phyloP scores from a whole-genome alignment of 1,140 invertebrate species.

The Adelges cooleyi region DNA sequence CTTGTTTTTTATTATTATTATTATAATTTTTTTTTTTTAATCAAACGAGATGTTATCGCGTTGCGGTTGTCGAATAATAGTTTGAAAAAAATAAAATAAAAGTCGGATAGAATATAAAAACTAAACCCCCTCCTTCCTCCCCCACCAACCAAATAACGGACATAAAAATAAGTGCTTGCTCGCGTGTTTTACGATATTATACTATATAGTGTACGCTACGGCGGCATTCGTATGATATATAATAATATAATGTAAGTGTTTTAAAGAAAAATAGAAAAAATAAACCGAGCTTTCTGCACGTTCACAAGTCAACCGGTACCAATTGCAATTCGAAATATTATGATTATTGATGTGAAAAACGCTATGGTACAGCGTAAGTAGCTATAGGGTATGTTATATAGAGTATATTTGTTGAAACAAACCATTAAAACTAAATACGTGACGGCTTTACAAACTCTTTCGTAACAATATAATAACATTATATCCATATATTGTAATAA shows the following conservation, averaged over 20 bases:
- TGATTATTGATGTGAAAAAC: neutral
- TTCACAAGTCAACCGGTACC: neutral
- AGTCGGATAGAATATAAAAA: neutral
- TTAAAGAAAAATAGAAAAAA: neutral
- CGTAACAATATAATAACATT: too few species aligned
- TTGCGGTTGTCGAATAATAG: neutral
- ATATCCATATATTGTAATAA: too few species aligned
- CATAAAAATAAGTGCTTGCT: constrained; percentile 14
- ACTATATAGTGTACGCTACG: neutral
- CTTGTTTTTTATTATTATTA: too few species aligned
- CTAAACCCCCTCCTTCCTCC: neutral
- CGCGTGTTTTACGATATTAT: neutral
- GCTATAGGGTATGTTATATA: constrained; percentile 12
- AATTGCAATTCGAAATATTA: neutral
- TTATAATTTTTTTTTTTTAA: neutral
- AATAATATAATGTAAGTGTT: too few species aligned
- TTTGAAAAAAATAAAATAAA: neutral
- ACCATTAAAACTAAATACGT: constrained; percentile 18
- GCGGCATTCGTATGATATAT: neutral
- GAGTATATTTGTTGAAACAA: too few species aligned
- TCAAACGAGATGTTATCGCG: neutral
- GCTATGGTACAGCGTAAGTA: too few species aligned
- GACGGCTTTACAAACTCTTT: constrained; percentile 19
- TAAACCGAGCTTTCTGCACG: neutral
- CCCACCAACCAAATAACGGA: too few species aligned